These are phyloP conservation scores for Oncorhynchus gorbuscha DNA, from an alignment of 2,113 vertebrate species.

Conservation along the genomic window DNA sequence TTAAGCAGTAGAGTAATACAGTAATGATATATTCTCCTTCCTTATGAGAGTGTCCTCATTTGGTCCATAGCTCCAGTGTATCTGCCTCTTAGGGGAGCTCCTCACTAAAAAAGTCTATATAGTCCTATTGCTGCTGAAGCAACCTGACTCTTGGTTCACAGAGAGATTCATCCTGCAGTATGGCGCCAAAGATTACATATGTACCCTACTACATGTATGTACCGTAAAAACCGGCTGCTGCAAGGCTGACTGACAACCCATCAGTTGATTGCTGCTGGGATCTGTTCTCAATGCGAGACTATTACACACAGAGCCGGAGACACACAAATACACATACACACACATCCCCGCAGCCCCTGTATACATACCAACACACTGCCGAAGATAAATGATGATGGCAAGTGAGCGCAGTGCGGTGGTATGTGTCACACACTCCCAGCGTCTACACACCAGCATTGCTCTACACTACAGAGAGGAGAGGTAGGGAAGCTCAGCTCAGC, in stretches of 20 bases:
- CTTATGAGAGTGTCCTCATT: background rate
- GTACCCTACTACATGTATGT: background rate
- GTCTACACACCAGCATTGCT: conserved; percentile 50
- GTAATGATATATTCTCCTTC: background rate
- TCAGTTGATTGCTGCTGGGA: conserved; percentile 44
- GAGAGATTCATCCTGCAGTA: too few relatives aligned
- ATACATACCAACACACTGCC: conserved; percentile 8
- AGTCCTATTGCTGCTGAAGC: too few relatives aligned
- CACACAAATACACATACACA: conserved; percentile 2
- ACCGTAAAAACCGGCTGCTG: conserved; percentile 1
- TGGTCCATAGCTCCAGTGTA: background rate
- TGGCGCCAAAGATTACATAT: background rate
- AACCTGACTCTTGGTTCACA: too few relatives aligned
- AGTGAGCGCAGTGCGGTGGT: conserved; percentile 20
- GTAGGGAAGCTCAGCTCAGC: conserved; percentile 16
- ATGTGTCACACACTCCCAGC: conserved; percentile 31
- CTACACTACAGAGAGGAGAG: conserved; percentile 1
- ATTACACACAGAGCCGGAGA: background rate
- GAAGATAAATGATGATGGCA: conserved; percentile 31
- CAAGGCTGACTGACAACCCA: conserved; percentile 23
- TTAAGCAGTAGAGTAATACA: background rate
- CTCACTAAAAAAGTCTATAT: too few relatives aligned
- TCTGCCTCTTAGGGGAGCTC: too few relatives aligned
- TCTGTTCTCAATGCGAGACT: background rate
- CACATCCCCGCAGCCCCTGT: background rate